A percentile compares a stretch with the other conserved stretches of the same genome.
phyloP scores from a whole-genome alignment of 35 echinoderm and acorn worm species.

The Heliocidaris erythrogramma region DNA sequence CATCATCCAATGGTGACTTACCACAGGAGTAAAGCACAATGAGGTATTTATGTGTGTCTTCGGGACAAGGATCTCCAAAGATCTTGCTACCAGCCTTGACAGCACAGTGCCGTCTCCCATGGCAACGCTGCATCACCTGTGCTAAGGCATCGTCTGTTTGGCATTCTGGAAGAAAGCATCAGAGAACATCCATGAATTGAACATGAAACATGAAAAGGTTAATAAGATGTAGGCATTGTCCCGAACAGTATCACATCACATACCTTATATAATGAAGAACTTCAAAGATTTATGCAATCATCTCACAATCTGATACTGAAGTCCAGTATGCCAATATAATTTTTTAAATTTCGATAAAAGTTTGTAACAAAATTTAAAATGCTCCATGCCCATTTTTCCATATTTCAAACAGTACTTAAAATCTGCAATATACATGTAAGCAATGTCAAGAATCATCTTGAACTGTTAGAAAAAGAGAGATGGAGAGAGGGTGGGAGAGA shows the following conservation, averaged over 20 bases:
- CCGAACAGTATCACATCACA: not conserved
- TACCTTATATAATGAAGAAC: not conserved
- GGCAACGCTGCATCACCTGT: conserved; percentile 78
- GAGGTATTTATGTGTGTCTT: conserved; percentile 81
- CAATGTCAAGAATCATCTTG: too few species aligned
- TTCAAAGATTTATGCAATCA: not conserved
- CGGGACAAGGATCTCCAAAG: conserved; percentile 85
- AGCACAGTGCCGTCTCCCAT: conserved; percentile 72
- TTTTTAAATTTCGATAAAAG: too few species aligned
- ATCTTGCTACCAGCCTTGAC: conserved; percentile 76
- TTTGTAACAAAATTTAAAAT: too few species aligned
- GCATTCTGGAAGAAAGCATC: conserved; percentile 68
- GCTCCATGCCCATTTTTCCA: too few species aligned
- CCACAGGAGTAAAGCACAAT: conserved; percentile 91
- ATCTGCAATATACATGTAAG: too few species aligned
- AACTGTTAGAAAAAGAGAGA: not conserved
- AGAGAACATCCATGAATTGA: not conserved
- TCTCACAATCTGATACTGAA: too few species aligned
- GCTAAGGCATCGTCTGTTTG: conserved; percentile 63
- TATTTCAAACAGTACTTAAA: too few species aligned
- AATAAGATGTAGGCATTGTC: not conserved
- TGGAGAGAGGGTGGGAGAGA: too few species aligned
- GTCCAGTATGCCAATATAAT: too few species aligned
- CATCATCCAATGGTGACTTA: conserved; percentile 52
- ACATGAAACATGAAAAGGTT: not conserved